Conservation (phyloP, 2,113 vertebrate species). For the Bucco capensis region DNA sequence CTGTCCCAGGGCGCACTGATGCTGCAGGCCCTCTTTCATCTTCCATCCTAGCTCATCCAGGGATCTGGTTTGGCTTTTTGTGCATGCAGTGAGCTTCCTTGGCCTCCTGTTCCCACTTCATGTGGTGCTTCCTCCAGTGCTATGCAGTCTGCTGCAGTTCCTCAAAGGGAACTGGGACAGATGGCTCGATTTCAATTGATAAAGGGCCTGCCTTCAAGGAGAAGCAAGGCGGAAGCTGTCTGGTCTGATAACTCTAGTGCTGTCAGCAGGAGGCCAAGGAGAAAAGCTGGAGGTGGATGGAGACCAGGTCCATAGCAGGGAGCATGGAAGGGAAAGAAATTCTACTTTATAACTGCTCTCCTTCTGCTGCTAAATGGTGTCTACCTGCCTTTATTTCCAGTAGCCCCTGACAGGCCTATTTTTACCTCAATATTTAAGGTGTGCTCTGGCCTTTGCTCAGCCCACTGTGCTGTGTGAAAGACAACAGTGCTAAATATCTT, state of each 20-base stretch:
- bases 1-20: neutral
- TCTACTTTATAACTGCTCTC: neutral
- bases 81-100: neutral
- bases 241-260: neutral
- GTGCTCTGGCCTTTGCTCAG: neutral
- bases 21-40: neutral
- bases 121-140: neutral
- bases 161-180: neutral
- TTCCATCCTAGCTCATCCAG: neutral
- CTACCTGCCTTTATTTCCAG: neutral
- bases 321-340: neutral
- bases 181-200: slow-evolving; percentile 19
- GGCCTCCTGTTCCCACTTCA: neutral
- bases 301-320: neutral
- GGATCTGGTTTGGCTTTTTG: neutral
- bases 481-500: neutral
- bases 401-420: neutral
- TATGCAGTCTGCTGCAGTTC: neutral
- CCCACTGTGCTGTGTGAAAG: rapidly evolving
- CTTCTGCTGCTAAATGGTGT: neutral
- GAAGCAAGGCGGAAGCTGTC: neutral
- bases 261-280: neutral
- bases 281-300: neutral
- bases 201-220: slow-evolving; percentile 16
- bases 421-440: neutral